Percentiles rank a stretch among this genome's conserved stretches.
These are phyloP conservation scores for Ambastaia sidthimunki DNA, from an alignment of 2,797 vertebrate genomes.

Conservation along the genomic window DNA sequence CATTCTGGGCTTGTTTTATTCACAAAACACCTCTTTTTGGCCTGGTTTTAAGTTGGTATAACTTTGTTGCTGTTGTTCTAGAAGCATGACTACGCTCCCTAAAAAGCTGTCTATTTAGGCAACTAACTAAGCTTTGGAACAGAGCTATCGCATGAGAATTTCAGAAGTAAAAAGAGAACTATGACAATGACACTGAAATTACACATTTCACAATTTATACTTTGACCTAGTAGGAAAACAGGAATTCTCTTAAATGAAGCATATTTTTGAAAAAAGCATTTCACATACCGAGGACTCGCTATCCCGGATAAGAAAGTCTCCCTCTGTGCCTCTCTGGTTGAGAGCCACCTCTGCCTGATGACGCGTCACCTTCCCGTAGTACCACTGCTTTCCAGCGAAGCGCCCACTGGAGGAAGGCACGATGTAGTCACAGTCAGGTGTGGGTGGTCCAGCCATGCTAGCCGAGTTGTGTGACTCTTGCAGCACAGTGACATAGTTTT, in stretches of 20 bases:
- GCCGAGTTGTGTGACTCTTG: slow-evolving; percentile 80
- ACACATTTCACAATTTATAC: not conserved
- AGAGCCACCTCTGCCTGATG: slow-evolving; percentile 92
- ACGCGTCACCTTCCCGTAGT: slow-evolving; percentile 91
- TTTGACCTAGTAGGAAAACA: not conserved
- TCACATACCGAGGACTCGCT: slow-evolving; percentile 91
- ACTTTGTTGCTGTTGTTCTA: no score
- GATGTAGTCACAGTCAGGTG: slow-evolving; percentile 91
- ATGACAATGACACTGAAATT: not conserved
- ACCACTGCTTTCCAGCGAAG: slow-evolving; percentile 90
- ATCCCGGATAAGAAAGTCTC: slow-evolving; percentile 92
- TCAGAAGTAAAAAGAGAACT: not conserved
- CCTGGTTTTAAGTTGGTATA: no score
- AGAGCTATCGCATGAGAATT: not conserved
- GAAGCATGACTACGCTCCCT: no score
- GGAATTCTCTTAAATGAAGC: not conserved
- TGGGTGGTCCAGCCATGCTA: slow-evolving; percentile 82
- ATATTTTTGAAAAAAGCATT: not conserved
- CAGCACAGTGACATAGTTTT: slow-evolving; percentile 91
- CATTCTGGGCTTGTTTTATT: no score
- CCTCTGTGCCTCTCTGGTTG: slow-evolving; percentile 88
- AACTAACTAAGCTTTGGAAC: not conserved
- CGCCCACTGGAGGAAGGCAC: slow-evolving; percentile 84
- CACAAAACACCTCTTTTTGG: no score
- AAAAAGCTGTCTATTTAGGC: not conserved